Evolutionary conservation across 2,888 invertebrate genomes (phyloP).

Genomic region (Orthosia cruda): DNA sequence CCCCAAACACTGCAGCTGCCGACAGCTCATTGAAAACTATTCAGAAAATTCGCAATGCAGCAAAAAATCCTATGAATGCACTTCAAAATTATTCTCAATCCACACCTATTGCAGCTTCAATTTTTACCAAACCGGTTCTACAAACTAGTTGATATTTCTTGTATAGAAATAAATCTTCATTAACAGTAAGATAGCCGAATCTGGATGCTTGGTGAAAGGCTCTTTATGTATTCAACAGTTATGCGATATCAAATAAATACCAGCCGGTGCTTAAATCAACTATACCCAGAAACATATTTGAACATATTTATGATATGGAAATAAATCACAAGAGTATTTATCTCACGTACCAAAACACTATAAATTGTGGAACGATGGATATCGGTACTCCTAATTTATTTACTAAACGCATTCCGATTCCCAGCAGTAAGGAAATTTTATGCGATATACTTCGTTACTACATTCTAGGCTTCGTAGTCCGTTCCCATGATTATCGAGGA

Average conservation of each 20-base stretch:
- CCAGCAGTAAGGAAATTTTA: slow-evolving; percentile 46
- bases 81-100: slow-evolving; percentile 15
- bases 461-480: slow-evolving; percentile 27
- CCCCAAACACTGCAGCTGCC: slow-evolving; percentile 68
- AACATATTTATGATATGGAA: slow-evolving; percentile 57
- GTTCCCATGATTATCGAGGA: slow-evolving; percentile 54
- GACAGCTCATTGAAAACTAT: slow-evolving; percentile 67
- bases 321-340: slow-evolving; percentile 57
- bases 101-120: slow-evolving; percentile 11
- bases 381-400: slow-evolving; percentile 59
- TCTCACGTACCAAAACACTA: slow-evolving; percentile 57
- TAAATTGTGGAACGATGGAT: slow-evolving; percentile 59
- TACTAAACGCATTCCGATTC: slow-evolving; percentile 58
- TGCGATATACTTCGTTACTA: slow-evolving; percentile 49
- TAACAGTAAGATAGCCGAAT: slow-evolving; percentile 34
- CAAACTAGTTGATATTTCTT: slow-evolving; percentile 6
- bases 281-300: slow-evolving; percentile 36
- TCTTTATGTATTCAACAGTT: slow-evolving; percentile 49
- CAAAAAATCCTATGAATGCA: slow-evolving; percentile 42
- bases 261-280: slow-evolving; percentile 52
- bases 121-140: slow-evolving; percentile 8
- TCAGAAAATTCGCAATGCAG: slow-evolving; percentile 55
- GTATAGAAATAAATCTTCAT: slow-evolving; percentile 22
- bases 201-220: slow-evolving; percentile 45
- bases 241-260: slow-evolving; percentile 47